Base-by-base conservation (phyloP, 2,888 invertebrate species). In the Terebella lapidaria region DNA sequence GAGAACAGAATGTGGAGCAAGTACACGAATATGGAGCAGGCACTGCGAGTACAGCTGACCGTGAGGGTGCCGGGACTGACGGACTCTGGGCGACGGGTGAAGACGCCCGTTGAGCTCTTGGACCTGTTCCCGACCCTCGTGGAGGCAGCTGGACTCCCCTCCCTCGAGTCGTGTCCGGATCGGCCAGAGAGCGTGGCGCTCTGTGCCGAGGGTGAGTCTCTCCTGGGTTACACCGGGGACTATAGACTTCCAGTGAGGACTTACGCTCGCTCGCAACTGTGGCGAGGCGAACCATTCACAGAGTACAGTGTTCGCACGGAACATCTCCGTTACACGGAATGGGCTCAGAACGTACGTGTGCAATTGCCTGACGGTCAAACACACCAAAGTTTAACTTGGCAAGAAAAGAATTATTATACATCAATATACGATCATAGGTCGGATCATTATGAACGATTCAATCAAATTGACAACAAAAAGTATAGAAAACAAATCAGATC, bases 91-190 rank as follows among this genome's bases (percentile, higher is more conserved):
- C 10, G n/a, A 15, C 10, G 42, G 42, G n/a, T n/a, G 42, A 35
- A 35, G n/a, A 35, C 42, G n/a, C 10, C 10, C 10, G 88, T 89
- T 0, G 93, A 94, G 81, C 80, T 93, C 1, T 83, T 93, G 0
- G 93, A 94, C 74, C 78, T 94, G 66, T 93, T 92, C 76, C 92
- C 93, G 1, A 92, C 93, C 0, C 74, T 94, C 57, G 87, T 87
- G 1, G 89, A 91, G 60, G 74, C 92, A 45, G 85, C 86, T 0
- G 86, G 86, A 25, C 74, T 89, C 35, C 80, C 85, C 0, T 70
- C 81, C 28, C 73, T 84, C 3, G 77, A 87, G 58, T 79, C 78
- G 57, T 90, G 90, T 74, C 75, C 83, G 18, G 30, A 47, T 26
- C 59, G 69, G 55, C 69, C 74, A 15, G 67, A 63, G 24, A 60